Conservation (phyloP, 1,140 invertebrate genomes). For the Tribolium madens region DNA sequence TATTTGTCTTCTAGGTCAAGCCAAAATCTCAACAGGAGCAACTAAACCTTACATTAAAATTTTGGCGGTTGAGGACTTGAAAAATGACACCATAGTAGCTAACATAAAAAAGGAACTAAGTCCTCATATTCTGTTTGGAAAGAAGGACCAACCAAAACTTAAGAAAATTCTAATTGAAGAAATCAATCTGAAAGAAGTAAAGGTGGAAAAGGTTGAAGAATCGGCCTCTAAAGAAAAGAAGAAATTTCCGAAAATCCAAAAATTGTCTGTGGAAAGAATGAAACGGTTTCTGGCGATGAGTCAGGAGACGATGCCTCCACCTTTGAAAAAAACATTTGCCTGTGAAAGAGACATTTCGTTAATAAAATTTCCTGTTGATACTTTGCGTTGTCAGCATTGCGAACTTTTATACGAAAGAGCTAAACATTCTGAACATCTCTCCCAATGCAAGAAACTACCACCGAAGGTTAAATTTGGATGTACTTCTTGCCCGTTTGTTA, state of each 20-base stretch:
- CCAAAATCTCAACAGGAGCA: background rate
- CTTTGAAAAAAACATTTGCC: constrained; percentile 48
- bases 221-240: constrained; percentile 1
- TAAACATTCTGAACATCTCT: constrained; percentile 53
- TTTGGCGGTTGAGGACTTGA: constrained; percentile 55
- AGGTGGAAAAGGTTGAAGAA: constrained; percentile 11
- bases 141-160: background rate
- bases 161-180: background rate
- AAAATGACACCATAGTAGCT: constrained; percentile 54
- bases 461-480: constrained; percentile 56
- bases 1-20: background rate
- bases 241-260: background rate
- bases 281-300: constrained; percentile 59
- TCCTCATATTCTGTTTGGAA: constrained; percentile 36
- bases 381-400: constrained; percentile 58
- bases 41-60: constrained; percentile 52
- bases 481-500: constrained; percentile 56
- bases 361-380: constrained; percentile 57
- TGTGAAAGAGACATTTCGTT: constrained; percentile 54
- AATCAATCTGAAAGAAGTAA: background rate
- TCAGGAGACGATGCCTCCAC: constrained; percentile 46
- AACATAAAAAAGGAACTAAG: constrained; percentile 58
- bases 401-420: constrained; percentile 49
- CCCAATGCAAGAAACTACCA: constrained; percentile 52
- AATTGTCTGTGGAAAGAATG: constrained; percentile 46